Evolutionary conservation across 2,888 invertebrate species (phyloP).

Genomic region (Cephus pulcher): DNA sequence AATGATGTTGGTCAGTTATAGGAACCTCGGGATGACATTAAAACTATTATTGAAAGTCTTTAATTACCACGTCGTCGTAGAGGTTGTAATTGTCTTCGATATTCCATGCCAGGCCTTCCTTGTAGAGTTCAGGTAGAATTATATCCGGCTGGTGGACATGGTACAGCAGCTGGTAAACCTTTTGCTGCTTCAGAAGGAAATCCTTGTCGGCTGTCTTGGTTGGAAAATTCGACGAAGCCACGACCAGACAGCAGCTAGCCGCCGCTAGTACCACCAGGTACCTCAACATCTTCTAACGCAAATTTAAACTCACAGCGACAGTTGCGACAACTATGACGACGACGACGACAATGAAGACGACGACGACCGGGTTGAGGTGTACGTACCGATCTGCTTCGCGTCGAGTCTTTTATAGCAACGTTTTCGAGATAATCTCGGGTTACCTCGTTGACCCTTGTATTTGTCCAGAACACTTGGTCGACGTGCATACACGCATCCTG

Average conservation of each 20-base stretch:
- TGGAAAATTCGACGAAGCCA: constrained; percentile 37
- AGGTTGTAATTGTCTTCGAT: constrained; percentile 44
- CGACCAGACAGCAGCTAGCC: constrained; percentile 64
- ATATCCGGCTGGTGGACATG: constrained; percentile 48
- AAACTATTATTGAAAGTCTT: background rate
- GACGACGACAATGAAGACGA: background rate
- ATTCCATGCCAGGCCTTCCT: constrained; percentile 46
- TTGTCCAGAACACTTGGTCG: background rate
- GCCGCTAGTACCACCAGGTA: constrained; percentile 66
- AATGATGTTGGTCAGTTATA: background rate
- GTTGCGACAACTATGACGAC: background rate
- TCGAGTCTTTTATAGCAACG: background rate
- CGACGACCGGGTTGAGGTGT: background rate
- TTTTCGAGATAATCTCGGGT: background rate
- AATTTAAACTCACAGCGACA: background rate
- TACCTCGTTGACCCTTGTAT: background rate
- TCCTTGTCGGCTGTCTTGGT: constrained; percentile 46
- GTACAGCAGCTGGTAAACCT: constrained; percentile 52
- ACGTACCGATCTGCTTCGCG: background rate
- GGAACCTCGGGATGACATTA: background rate
- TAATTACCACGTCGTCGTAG: constrained; percentile 50
- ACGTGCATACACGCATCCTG: background rate
- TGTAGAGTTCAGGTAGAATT: constrained; percentile 42
- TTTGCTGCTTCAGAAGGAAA: constrained; percentile 53
- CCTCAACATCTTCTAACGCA: constrained; percentile 63